These are phyloP conservation scores for Drosophila birchii DNA, from an alignment of 2,888 invertebrate species.

Conservation along the genomic window DNA sequence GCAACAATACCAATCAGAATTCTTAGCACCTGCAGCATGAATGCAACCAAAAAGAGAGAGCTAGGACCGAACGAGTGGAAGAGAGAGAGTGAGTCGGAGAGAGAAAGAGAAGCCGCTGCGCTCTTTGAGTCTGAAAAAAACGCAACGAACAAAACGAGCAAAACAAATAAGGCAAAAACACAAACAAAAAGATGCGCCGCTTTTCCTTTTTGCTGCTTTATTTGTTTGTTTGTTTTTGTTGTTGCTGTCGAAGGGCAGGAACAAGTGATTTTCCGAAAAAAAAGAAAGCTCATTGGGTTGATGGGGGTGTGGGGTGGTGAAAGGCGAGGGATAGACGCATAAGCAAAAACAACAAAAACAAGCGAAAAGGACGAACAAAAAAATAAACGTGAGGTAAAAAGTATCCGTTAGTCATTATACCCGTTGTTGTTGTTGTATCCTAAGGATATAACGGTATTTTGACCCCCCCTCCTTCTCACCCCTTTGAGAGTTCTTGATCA, in stretches of 20 bases:
- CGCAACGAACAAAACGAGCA: slow-evolving; percentile 81
- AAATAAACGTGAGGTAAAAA: slow-evolving; percentile 43
- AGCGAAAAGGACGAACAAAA: slow-evolving; percentile 26
- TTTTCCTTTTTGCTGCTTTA: slow-evolving; percentile 29
- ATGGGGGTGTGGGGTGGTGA: slow-evolving; percentile 4
- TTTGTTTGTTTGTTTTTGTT: slow-evolving; percentile 36
- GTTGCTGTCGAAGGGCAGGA: slow-evolving; percentile 31
- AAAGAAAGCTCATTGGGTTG: neutral
- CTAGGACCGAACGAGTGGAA: neutral
- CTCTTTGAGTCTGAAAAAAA: slow-evolving; percentile 54
- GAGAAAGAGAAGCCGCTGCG: neutral
- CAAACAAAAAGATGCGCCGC: slow-evolving; percentile 35
- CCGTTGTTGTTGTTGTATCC: slow-evolving; percentile 11
- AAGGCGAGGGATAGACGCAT: slow-evolving; percentile 19
- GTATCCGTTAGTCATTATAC: slow-evolving; percentile 77
- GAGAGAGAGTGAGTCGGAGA: neutral
- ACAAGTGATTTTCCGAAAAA: slow-evolving; percentile 9
- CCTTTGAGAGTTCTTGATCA: neutral
- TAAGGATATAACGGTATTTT: neutral
- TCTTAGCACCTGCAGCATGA: slow-evolving; percentile 10
- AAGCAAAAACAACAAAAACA: slow-evolving; percentile 53
- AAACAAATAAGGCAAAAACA: slow-evolving; percentile 71
- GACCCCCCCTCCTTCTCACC: neutral
- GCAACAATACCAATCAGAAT: slow-evolving; percentile 14
- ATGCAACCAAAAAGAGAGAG: slow-evolving; percentile 39